Base-by-base conservation (phyloP, 2,797 vertebrate species). In the Sebastolobus altivelis region DNA sequence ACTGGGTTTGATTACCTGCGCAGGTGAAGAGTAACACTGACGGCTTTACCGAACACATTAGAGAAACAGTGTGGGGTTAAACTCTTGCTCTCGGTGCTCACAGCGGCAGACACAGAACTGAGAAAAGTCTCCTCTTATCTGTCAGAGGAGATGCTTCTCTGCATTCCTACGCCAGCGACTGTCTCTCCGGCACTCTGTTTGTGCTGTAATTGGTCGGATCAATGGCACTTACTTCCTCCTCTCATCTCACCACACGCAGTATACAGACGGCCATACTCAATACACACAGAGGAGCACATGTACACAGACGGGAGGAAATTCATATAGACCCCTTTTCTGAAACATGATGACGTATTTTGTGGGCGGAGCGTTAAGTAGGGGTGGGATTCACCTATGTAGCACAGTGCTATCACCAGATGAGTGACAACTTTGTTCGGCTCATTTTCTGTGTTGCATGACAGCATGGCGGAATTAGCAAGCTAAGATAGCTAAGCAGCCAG, bases 191-290 rank as follows among this genome's bases (percentile, higher is more conserved):
- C 40, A 6, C 63, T 65, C 77, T 31, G 71, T 49, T 43, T 81
- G 67, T 46, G 69, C 76, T 72, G 54, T 71, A 76, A 83, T 85
- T 66, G 72, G 59, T 76, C 5, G 8, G 74, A 87, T 82, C 80
- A 76, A 65, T 79, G 67, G 40, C 77, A 79, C 65, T 77, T 60
- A 65, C 46, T 60, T 27, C 52, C n/a, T 63, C 58, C 69, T 71
- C 61, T 71, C 25, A 61, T 75, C 65, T 35, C 67, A 38, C 10
- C 12, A 8, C 38, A 60, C 52, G 33, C 46, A 66, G 33, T 16
- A 20, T 14, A 63, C 46, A 69, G 25, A 59, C 65, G 25, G 13
- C 16, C 43, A 46, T 46, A 46, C 43, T 46, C 18, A 52, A 20
- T 52, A n/a, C 4, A 52, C 49, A 52, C 49, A 52, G 49, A n/a